Conservation (phyloP, 1,140 invertebrate species). For the Carposina sasakii region DNA sequence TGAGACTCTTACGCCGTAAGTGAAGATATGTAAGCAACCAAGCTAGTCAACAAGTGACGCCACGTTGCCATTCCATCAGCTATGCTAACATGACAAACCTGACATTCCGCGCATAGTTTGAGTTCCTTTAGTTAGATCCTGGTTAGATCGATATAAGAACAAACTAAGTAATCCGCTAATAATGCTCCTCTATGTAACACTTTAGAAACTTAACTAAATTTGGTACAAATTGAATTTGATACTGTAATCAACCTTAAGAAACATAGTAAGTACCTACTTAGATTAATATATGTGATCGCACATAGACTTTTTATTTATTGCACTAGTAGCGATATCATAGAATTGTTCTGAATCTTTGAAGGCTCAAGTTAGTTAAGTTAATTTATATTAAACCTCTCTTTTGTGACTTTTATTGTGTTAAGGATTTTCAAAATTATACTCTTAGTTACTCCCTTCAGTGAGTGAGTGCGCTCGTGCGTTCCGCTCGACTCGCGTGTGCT, state of each 20-base stretch:
- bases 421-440: too few species aligned
- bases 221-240: conserved; percentile 64
- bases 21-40: conserved; percentile 61
- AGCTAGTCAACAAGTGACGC: conserved; percentile 62
- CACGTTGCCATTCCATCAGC: conserved; percentile 57
- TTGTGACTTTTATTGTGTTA: too few species aligned
- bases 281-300: conserved; percentile 55
- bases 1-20: conserved; percentile 50
- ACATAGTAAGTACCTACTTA: conserved; percentile 31
- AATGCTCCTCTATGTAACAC: too few species aligned
- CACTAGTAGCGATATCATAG: conserved; percentile 36
- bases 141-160: conserved; percentile 28
- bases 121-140: conserved; percentile 27
- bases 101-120: conserved; percentile 20
- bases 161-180: conserved; percentile 18
- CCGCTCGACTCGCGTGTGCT: conserved; percentile 22
- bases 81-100: conserved; percentile 32
- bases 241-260: conserved; percentile 42
- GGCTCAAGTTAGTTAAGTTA: conserved; percentile 30
- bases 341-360: conserved; percentile 10
- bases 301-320: conserved; percentile 54
- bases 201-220: conserved; percentile 37
- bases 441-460: too few species aligned
- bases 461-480: not conserved
- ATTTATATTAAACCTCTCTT: too few species aligned